phyloP scores from a whole-genome alignment of 2,888 invertebrate genomes.

The Netelia fuscicornis region DNA sequence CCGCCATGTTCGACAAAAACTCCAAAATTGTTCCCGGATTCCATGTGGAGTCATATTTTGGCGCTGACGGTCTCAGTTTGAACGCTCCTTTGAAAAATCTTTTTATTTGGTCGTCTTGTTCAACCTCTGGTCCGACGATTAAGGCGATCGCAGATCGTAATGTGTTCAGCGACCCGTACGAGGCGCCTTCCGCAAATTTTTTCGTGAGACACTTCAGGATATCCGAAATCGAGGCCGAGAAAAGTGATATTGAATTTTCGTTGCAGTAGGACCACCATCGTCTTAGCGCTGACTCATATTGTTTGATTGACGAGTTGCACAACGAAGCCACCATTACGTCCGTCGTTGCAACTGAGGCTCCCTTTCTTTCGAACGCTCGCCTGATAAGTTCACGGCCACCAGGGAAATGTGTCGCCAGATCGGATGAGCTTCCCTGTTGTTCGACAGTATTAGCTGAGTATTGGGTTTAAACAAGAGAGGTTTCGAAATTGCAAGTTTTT shows the following conservation, averaged over 20 bases:
- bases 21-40: constrained; percentile 68
- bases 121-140: constrained; percentile 15
- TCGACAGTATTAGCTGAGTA: too few relatives aligned
- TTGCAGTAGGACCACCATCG: constrained; percentile 45
- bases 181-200: constrained; percentile 2
- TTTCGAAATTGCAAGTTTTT: too few relatives aligned
- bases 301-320: constrained; percentile 28
- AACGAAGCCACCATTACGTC: constrained; percentile 31
- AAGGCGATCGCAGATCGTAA: constrained; percentile 69
- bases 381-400: too few relatives aligned
- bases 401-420: too few relatives aligned
- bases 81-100: constrained; percentile 71
- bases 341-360: too few relatives aligned
- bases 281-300: constrained; percentile 43
- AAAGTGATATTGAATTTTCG: constrained; percentile 33
- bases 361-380: too few relatives aligned
- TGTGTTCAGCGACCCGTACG: constrained; percentile 71
- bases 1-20: constrained; percentile 36
- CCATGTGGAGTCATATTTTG: constrained; percentile 74
- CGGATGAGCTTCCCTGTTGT: too few relatives aligned
- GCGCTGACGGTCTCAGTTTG: constrained; percentile 65
- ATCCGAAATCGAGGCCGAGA: constrained; percentile 33
- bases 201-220: constrained; percentile 2
- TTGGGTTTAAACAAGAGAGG: too few relatives aligned
- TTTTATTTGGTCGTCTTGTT: constrained; percentile 42